phyloP scores from a whole-genome alignment of 2,888 invertebrate genomes.

The Myopa testacea region DNA sequence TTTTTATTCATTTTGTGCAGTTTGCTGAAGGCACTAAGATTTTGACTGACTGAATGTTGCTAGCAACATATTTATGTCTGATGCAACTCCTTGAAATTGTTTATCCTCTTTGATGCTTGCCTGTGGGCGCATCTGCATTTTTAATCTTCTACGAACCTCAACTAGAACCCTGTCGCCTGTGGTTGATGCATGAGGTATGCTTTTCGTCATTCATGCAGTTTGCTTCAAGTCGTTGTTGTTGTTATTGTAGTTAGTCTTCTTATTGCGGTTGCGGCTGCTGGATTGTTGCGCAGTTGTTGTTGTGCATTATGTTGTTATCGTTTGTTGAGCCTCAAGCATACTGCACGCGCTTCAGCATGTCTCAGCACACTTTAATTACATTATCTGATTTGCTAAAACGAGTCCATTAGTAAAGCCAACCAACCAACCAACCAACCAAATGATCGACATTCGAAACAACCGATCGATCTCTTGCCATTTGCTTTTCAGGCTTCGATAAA shows the following conservation, averaged over 20 bases:
- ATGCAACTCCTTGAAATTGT: background rate
- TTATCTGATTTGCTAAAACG: slow-evolving; percentile 30
- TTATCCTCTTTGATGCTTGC: background rate
- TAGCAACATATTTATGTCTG: background rate
- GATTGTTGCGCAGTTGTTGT: background rate
- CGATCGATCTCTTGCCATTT: too few relatives aligned
- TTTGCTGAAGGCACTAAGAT: too few relatives aligned
- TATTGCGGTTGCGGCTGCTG: slow-evolving; percentile 11
- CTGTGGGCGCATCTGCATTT: background rate
- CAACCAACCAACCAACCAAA: too few relatives aligned
- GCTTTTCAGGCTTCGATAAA: too few relatives aligned
- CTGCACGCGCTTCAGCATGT: background rate
- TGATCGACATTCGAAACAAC: too few relatives aligned
- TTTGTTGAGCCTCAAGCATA: slow-evolving; percentile 14
- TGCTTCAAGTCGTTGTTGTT: background rate
- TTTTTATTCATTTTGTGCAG: too few relatives aligned
- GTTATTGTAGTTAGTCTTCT: background rate
- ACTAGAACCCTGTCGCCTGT: background rate
- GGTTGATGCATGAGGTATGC: background rate
- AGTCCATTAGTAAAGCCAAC: background rate
- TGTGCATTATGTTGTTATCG: background rate
- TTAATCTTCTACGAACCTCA: background rate
- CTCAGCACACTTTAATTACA: slow-evolving; percentile 21
- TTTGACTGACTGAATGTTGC: too few relatives aligned
- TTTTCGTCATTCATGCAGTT: too few relatives aligned